phyloP scores from a whole-genome alignment of 2,888 invertebrate genomes.

The Amphipoea lucens region DNA sequence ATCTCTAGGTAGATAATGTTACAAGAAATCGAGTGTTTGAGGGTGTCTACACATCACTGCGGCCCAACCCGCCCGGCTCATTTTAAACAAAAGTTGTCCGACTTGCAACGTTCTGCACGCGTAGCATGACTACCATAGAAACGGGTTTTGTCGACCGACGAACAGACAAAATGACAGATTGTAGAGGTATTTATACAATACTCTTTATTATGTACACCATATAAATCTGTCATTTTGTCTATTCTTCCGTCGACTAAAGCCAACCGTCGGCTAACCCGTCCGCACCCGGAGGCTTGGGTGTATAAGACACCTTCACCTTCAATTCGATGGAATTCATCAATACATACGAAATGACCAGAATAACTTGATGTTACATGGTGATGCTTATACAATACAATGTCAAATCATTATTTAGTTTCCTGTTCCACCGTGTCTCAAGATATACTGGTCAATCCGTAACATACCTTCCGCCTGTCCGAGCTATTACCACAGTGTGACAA shows the following conservation, averaged over 20 bases:
- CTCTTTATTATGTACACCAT: no score
- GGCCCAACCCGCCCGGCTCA: no score
- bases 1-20: slow-evolving; percentile 46
- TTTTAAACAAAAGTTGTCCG: background rate
- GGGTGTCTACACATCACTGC: background rate
- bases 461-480: background rate
- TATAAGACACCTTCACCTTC: background rate
- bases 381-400: background rate
- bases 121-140: background rate
- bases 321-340: background rate
- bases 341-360: background rate
- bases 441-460: background rate
- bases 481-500: background rate
- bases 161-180: no score
- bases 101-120: background rate
- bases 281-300: background rate
- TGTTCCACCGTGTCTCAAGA: background rate
- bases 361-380: background rate
- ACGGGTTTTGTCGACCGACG: no score
- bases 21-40: slow-evolving; percentile 6
- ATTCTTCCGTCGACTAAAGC: no score
- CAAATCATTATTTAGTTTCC: background rate
- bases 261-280: no score
- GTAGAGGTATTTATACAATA: no score
- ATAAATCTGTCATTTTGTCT: no score